Conservation (phyloP, 2,797 vertebrate species). For the Leptatherina wallacei region DNA sequence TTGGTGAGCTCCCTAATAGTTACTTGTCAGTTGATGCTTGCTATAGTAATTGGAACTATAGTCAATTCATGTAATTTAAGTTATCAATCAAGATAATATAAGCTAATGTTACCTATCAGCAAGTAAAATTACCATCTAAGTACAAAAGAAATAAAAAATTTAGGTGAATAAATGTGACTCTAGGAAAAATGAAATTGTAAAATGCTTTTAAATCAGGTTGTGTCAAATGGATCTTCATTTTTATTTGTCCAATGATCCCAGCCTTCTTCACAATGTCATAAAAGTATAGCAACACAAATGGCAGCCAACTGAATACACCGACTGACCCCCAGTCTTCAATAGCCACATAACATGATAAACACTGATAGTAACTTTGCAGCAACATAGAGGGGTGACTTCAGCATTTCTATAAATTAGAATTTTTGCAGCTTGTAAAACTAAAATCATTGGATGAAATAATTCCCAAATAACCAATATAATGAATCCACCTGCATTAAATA, state of each 20-base stretch:
- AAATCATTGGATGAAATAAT: too few species aligned
- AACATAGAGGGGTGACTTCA: not conserved
- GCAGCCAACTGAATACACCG: slow-evolving; percentile 7
- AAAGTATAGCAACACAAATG: slow-evolving; percentile 11
- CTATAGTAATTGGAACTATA: not conserved
- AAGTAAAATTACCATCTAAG: not conserved
- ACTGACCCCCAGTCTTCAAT: not conserved
- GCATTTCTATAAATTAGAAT: too few species aligned
- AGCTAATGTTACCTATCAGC: not conserved
- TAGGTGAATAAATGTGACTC: too few species aligned
- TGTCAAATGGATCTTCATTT: not conserved
- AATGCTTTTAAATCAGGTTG: too few species aligned
- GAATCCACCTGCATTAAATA: too few species aligned
- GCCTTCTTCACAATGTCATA: not conserved
- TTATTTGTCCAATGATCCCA: not conserved
- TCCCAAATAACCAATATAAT: too few species aligned
- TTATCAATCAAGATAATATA: not conserved
- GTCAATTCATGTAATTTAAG: not conserved
- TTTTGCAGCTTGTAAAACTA: too few species aligned
- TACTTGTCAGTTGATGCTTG: not conserved
- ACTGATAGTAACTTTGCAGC: too few species aligned
- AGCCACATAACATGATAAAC: too few species aligned
- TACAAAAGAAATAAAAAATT: not conserved
- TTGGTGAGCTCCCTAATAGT: too few species aligned
- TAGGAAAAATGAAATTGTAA: not conserved